Base-by-base conservation (phyloP, 2,113 vertebrate genomes). In the Melanocharis versteri region DNA sequence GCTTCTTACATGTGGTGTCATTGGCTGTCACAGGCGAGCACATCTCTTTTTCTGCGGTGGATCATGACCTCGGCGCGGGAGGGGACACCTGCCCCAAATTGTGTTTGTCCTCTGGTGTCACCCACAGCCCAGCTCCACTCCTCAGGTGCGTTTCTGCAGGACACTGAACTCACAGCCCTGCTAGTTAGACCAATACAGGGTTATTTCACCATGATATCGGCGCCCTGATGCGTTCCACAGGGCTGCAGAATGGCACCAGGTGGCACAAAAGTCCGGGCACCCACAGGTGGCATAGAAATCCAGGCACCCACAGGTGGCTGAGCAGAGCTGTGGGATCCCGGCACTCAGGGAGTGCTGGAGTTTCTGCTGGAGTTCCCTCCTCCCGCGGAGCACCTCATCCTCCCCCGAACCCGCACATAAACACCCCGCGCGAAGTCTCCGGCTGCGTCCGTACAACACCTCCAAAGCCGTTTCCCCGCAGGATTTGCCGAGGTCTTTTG, bases 381-480 rank as follows among this genome's bases (percentile, higher is more conserved):
- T 62, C 57, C 47, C 1, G 1, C 1, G 35, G n/a, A n/a, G 27
- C 37, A 7, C 16, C 72, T 47, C 31, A 0, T 4, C 70, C 27
- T n/a, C 28, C 47, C 51, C 4, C 0, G 27, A 31, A 53, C 53
- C 40, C 1, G 22, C 80, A 9, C 68, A 6, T 10, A 33, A 77
- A 30, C 0, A 0, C 40, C 40, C 42, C 42, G 4, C 7, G 2
- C 51, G 2, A 71, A 50, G 0, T 4, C 77, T 45, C n/a, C 37
- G 1, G 1, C 57, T 2, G 26, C 4, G 0, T 2, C 77, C 8
- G 0, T 65, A 93, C 96, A 96, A 84, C 90, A 92, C 90, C 97
- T 94, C 95, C 97, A 94, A 96, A 97, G 80, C 81, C 71, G 81
- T 85, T 97, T 96, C 97, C 98, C 91, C 96, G 47, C 81, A 69